These are phyloP conservation scores for Bombus superbus DNA, from an alignment of 1,140 invertebrate species.

Conservation along the genomic window DNA sequence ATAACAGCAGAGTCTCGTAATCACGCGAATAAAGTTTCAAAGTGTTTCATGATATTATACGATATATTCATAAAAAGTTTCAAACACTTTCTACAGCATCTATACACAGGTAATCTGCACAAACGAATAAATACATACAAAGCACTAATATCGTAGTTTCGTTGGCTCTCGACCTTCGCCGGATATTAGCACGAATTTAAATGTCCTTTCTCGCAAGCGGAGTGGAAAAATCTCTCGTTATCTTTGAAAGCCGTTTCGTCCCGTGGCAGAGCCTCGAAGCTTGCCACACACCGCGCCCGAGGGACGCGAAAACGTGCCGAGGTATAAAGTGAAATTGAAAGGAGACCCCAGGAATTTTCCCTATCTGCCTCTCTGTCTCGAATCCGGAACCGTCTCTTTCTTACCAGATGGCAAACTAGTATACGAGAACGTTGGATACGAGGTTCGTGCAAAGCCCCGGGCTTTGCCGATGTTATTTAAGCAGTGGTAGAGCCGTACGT, in stretches of 20 bases:
- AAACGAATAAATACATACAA: neutral
- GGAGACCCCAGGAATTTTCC: conserved; percentile 57
- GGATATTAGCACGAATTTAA: conserved; percentile 38
- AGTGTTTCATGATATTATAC: no score
- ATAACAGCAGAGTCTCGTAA: no score
- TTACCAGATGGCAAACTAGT: neutral
- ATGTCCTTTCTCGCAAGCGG: conserved; percentile 31
- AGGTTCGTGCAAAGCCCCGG: conserved; percentile 23
- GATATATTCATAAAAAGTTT: no score
- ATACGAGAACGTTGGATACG: neutral
- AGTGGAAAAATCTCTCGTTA: conserved; percentile 51
- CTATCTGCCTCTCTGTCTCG: neutral
- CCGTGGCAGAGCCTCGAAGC: neutral
- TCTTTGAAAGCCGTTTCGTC: conserved; percentile 42
- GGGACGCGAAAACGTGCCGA: conserved; percentile 12
- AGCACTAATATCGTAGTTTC: neutral
- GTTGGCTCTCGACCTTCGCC: conserved; percentile 9
- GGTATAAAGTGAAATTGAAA: conserved; percentile 69
- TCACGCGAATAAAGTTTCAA: no score
- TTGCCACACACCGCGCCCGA: neutral
- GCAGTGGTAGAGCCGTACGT: conserved; percentile 5
- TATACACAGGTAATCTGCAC: neutral
- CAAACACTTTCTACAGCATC: no score
- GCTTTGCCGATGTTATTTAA: conserved; percentile 38
- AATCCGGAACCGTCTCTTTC: neutral